phyloP scores from a whole-genome alignment of 2,113 vertebrate species.

The Rhinoderma darwinii region DNA sequence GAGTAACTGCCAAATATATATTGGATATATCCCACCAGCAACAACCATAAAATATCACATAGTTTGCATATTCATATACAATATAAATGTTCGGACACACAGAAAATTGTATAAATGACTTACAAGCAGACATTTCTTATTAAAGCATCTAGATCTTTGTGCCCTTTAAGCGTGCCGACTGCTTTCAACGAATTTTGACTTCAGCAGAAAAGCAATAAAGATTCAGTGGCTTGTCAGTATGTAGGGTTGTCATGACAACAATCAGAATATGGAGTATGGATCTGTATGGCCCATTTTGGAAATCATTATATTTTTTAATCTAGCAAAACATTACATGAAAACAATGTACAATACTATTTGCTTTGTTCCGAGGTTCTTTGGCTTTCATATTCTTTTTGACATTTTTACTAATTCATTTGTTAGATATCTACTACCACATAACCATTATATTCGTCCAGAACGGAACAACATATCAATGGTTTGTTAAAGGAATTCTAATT shows the following conservation, averaged over 20 bases:
- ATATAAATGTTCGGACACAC: not conserved
- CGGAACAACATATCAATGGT: not conserved
- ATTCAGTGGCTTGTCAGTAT: conserved; percentile 49
- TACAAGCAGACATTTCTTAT: conserved; percentile 27
- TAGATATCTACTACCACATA: not conserved
- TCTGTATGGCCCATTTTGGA: conserved; percentile 48
- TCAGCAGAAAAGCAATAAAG: conserved; percentile 49
- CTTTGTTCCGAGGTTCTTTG: not conserved
- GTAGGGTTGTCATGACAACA: conserved; percentile 57
- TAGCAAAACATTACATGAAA: conserved; percentile 40
- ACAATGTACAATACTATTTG: not conserved
- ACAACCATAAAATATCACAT: not conserved
- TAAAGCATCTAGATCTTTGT: conserved; percentile 5
- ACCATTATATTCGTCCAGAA: not conserved
- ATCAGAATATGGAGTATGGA: conserved; percentile 55
- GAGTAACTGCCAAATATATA: not conserved
- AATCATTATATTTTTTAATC: conserved; percentile 48
- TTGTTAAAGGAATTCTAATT: not conserved
- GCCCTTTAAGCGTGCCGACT: conserved; percentile 41
- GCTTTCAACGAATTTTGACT: conserved; percentile 39
- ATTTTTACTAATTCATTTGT: not conserved
- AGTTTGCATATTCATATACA: not conserved
- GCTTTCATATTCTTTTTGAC: conserved; percentile 15
- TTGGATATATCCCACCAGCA: not conserved
- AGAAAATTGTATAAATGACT: not conserved